A percentile compares a stretch with the other conserved stretches of the same genome.
Conservation (phyloP, 2,888 invertebrate species). For the Geotrupes spiniger region DNA sequence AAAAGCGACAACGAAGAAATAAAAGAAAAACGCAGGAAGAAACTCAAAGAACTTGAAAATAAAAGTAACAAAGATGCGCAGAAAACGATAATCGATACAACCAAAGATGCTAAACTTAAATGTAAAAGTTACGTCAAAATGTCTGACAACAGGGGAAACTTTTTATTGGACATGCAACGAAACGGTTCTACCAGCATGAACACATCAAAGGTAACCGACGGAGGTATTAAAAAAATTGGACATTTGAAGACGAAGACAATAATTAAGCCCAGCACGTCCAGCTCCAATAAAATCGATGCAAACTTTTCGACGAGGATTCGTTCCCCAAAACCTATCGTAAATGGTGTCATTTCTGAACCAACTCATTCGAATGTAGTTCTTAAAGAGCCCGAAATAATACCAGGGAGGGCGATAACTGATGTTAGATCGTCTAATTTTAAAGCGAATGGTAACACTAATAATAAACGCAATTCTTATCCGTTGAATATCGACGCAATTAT, state of each 20-base stretch:
- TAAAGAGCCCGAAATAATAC: too few relatives aligned
- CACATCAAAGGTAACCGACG: background rate
- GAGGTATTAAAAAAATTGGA: too few relatives aligned
- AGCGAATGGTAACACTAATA: too few relatives aligned
- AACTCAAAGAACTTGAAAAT: slow-evolving; percentile 52
- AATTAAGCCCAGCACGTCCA: background rate
- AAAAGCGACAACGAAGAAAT: slow-evolving; percentile 29
- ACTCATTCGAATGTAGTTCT: too few relatives aligned
- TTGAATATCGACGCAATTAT: slow-evolving; percentile 39
- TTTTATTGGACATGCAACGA: slow-evolving; percentile 22
- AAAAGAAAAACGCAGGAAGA: slow-evolving; percentile 52
- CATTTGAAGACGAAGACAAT: background rate
- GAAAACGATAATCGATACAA: slow-evolving; percentile 34
- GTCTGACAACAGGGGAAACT: slow-evolving; percentile 28
- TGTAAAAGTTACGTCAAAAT: slow-evolving; percentile 41
- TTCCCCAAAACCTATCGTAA: too few relatives aligned
- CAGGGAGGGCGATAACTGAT: too few relatives aligned
- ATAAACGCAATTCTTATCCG: background rate
- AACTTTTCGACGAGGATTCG: too few relatives aligned
- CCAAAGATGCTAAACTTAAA: slow-evolving; percentile 27
- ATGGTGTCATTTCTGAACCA: too few relatives aligned
- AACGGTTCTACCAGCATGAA: background rate
- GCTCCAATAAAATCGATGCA: too few relatives aligned
- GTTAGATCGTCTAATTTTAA: too few relatives aligned
- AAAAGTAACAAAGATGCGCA: slow-evolving; percentile 11